These are phyloP conservation scores for Pocillopora damicornis DNA, from an alignment of 64 coral and sea anemone species.

Conservation along the genomic window DNA sequence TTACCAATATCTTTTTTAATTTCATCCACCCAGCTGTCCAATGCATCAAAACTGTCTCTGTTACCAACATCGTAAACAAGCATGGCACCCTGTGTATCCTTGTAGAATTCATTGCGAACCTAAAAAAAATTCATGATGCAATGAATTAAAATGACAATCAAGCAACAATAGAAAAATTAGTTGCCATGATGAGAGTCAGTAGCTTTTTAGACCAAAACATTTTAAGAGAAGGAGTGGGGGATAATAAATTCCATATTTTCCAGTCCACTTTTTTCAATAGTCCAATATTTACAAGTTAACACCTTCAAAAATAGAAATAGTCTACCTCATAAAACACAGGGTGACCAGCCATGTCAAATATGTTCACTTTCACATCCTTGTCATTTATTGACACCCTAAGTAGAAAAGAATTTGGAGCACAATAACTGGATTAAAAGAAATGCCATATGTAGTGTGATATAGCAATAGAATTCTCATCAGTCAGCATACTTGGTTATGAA, in stretches of 20 bases:
- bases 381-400: constrained; percentile 80
- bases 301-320: not conserved
- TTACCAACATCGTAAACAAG: constrained; percentile 92
- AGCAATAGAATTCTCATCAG: too few species aligned
- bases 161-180: not conserved
- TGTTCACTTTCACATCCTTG: constrained; percentile 97
- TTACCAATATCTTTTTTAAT: constrained; percentile 95
- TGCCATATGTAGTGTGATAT: too few species aligned
- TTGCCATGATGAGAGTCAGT: not conserved
- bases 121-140: not conserved
- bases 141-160: not conserved
- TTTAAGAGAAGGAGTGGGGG: too few species aligned
- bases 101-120: constrained; percentile 99
- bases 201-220: too few species aligned
- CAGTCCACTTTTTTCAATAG: too few species aligned
- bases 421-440: too few species aligned
- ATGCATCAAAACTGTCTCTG: constrained; percentile 84
- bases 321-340: constrained; percentile 97
- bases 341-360: constrained; percentile 99
- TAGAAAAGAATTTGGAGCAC: not conserved
- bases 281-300: not conserved
- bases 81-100: constrained; percentile 93
- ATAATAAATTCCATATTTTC: too few species aligned
- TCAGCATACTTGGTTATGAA: too few species aligned
- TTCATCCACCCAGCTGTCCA: constrained; percentile 89